Evolutionary conservation across 2,113 vertebrate species (phyloP).

Genomic region (Blennius ocellaris): DNA sequence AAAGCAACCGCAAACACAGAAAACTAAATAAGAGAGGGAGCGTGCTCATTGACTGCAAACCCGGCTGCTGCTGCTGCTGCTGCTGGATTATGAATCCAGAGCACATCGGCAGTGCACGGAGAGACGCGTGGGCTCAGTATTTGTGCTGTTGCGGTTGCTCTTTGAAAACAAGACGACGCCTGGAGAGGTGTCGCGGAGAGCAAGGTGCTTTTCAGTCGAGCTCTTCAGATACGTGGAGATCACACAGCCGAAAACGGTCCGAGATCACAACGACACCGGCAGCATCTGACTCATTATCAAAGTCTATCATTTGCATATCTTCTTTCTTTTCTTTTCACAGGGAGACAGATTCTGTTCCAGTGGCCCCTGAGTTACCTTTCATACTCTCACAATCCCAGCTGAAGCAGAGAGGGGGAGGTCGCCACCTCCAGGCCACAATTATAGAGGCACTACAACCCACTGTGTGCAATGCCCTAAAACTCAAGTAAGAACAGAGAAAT

Average conservation of each 20-base stretch:
- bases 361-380: neutral
- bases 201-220: constrained; percentile 12
- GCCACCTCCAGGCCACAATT: too few species aligned
- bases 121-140: constrained; percentile 7
- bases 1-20: neutral
- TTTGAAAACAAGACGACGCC: constrained; percentile 25
- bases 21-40: constrained; percentile 16
- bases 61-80: neutral
- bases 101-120: constrained; percentile 17
- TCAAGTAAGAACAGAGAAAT: too few species aligned
- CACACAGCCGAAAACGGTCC: constrained; percentile 13
- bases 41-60: constrained; percentile 1
- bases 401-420: neutral
- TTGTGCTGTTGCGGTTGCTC: constrained; percentile 21
- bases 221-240: constrained; percentile 34
- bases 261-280: constrained; percentile 8
- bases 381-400: neutral
- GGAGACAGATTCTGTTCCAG: neutral
- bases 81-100: constrained; percentile 27
- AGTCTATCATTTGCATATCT: constrained; percentile 9
- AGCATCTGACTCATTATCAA: neutral
- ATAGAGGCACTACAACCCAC: too few species aligned
- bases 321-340: too few species aligned
- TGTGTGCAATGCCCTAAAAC: too few species aligned
- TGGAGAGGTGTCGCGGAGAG: constrained; percentile 3